A percentile compares a stretch with the other conserved stretches of the same genome.
These are phyloP conservation scores for Trichogramma pretiosum DNA, from an alignment of 1,140 invertebrate genomes.

Conservation along the genomic window DNA sequence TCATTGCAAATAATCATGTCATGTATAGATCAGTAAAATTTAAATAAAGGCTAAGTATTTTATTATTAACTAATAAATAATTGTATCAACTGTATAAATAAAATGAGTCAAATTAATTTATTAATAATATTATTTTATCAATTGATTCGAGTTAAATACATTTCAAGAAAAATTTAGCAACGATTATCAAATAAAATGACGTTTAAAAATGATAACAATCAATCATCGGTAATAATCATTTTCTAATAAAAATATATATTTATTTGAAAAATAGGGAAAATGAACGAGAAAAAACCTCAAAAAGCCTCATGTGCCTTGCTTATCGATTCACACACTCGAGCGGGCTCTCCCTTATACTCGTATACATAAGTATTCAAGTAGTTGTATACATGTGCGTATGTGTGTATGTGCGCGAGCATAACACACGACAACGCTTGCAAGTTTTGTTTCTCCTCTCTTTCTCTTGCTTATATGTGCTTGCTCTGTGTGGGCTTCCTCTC, in stretches of 20 bases:
- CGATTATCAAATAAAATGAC: neutral
- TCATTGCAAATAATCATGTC: no score
- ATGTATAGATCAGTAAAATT: no score
- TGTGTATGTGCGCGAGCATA: neutral
- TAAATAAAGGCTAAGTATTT: no score
- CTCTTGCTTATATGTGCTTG: no score
- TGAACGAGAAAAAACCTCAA: conserved; percentile 9
- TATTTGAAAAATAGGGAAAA: neutral
- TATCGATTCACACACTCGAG: conserved; percentile 11
- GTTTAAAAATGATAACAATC: neutral
- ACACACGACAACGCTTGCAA: neutral
- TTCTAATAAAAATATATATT: neutral
- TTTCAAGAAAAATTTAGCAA: neutral
- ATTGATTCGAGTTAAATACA: neutral
- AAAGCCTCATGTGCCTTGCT: conserved; percentile 5
- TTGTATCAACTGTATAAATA: no score
- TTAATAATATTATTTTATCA: neutral
- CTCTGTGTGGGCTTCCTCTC: no score
- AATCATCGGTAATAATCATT: neutral
- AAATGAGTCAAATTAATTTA: no score
- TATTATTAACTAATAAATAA: no score
- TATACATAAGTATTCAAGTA: neutral
- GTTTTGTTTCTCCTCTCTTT: conserved; percentile 2
- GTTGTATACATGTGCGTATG: neutral
- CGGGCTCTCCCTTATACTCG: neutral